These are phyloP conservation scores for Isaurus tuberculatus DNA, from an alignment of 92 coral and sea anemone species.

Conservation along the genomic window DNA sequence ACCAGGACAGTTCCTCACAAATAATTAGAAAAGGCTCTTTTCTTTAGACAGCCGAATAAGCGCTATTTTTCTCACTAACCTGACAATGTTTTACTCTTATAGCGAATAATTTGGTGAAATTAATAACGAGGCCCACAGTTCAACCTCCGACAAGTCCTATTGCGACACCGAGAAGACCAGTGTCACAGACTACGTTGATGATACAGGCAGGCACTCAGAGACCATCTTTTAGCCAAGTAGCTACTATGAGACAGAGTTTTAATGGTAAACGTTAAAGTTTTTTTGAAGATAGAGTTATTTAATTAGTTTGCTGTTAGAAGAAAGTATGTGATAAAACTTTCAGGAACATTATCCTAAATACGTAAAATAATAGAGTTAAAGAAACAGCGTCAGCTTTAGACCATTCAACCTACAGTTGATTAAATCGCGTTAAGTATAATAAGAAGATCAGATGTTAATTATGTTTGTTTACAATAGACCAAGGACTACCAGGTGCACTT, in stretches of 20 bases:
- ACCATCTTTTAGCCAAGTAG: slow-evolving; percentile 28
- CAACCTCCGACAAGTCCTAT: slow-evolving; percentile 13
- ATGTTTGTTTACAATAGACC: background rate
- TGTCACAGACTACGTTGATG: background rate
- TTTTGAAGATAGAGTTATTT: background rate
- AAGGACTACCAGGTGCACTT: background rate
- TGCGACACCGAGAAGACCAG: slow-evolving; percentile 23
- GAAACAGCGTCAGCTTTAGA: background rate
- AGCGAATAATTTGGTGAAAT: slow-evolving; percentile 8
- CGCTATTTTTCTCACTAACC: background rate
- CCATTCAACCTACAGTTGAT: no score
- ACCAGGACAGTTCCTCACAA: background rate
- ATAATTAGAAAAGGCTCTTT: background rate
- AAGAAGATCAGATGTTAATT: background rate
- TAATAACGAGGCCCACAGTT: background rate
- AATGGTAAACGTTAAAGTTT: background rate
- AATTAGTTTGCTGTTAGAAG: background rate
- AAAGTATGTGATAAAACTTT: background rate
- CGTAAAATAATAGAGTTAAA: background rate
- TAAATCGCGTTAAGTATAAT: background rate
- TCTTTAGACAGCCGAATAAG: no score
- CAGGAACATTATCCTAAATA: background rate
- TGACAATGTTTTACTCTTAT: background rate
- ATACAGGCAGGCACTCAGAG: background rate
- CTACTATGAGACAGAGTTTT: background rate